Evolutionary conservation across 2,888 invertebrate genomes (phyloP).

Genomic region (Epicampocera succincta): DNA sequence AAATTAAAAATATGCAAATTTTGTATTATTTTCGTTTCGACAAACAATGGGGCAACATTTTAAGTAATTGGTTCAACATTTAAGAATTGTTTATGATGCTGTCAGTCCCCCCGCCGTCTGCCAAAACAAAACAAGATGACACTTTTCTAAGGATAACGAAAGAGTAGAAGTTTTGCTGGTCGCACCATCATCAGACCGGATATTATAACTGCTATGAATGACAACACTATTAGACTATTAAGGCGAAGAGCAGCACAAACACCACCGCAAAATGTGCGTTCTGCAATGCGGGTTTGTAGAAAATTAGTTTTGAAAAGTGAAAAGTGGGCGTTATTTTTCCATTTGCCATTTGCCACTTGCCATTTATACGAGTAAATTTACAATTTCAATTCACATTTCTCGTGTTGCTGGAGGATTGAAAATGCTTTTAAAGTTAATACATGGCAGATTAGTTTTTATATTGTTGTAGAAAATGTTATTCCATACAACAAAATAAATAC

Average conservation of each 20-base stretch:
- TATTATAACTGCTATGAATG: slow-evolving; percentile 41
- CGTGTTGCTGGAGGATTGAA: slow-evolving; percentile 58
- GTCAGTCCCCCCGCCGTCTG: slow-evolving; percentile 2
- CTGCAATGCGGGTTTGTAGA: slow-evolving; percentile 53
- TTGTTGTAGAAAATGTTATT: slow-evolving; percentile 52
- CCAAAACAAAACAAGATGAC: background rate
- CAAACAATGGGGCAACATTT: slow-evolving; percentile 80
- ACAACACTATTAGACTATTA: slow-evolving; percentile 54
- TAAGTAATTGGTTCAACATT: slow-evolving; percentile 82
- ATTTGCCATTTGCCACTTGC: slow-evolving; percentile 36
- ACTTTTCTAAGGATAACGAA: slow-evolving; percentile 26
- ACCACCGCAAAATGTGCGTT: slow-evolving; percentile 67
- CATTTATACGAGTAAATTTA: slow-evolving; percentile 45
- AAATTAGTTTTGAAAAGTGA: slow-evolving; percentile 68
- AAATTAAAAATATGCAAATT: slow-evolving; percentile 81
- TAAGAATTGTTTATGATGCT: slow-evolving; percentile 77
- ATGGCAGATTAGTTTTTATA: slow-evolving; percentile 66
- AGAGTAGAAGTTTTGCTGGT: slow-evolving; percentile 4
- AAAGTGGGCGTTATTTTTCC: slow-evolving; percentile 61
- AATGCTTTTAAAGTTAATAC: slow-evolving; percentile 70
- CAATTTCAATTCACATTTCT: slow-evolving; percentile 57
- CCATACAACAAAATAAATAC: slow-evolving; percentile 25
- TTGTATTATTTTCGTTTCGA: slow-evolving; percentile 72
- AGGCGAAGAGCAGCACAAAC: slow-evolving; percentile 35
- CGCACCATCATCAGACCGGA: slow-evolving; percentile 53